phyloP scores from a whole-genome alignment of 2,797 vertebrate genomes.

The Bradypodion ventrale region DNA sequence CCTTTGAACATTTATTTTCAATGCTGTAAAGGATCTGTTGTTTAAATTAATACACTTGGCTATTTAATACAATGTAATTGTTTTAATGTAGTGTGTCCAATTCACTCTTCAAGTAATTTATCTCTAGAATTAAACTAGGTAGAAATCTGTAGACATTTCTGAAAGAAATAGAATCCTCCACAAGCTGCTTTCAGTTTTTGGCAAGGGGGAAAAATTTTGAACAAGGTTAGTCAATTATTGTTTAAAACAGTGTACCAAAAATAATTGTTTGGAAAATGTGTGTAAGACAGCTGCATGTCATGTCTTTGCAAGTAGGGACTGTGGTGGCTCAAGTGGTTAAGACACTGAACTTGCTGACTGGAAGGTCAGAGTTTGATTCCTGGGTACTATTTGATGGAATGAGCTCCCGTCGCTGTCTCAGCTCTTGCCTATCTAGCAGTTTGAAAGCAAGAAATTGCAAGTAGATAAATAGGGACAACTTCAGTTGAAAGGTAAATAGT shows the following conservation, averaged over 20 bases:
- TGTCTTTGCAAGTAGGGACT: fast-evolving
- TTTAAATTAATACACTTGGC: conserved; percentile 7
- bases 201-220: neutral
- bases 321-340: too few species aligned
- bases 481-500: too few species aligned
- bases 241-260: conserved; percentile 48
- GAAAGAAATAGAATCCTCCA: neutral
- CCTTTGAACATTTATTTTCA: conserved; percentile 36
- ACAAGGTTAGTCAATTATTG: conserved; percentile 46
- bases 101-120: conserved; percentile 1
- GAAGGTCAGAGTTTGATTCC: too few species aligned
- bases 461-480: too few species aligned
- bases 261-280: conserved; percentile 2
- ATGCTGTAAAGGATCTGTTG: conserved; percentile 9
- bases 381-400: too few species aligned
- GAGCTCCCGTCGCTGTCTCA: too few species aligned
- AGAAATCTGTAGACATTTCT: conserved; percentile 49
- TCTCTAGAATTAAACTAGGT: conserved; percentile 12
- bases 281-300: conserved; percentile 21
- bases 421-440: too few species aligned
- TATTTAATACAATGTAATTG: conserved; percentile 12
- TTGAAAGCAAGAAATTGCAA: too few species aligned
- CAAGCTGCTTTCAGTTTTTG: neutral
- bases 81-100: conserved; percentile 19
- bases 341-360: too few species aligned